Evolutionary conservation across 2,113 vertebrate genomes (phyloP).

Genomic region (Eulemur macaco): DNA sequence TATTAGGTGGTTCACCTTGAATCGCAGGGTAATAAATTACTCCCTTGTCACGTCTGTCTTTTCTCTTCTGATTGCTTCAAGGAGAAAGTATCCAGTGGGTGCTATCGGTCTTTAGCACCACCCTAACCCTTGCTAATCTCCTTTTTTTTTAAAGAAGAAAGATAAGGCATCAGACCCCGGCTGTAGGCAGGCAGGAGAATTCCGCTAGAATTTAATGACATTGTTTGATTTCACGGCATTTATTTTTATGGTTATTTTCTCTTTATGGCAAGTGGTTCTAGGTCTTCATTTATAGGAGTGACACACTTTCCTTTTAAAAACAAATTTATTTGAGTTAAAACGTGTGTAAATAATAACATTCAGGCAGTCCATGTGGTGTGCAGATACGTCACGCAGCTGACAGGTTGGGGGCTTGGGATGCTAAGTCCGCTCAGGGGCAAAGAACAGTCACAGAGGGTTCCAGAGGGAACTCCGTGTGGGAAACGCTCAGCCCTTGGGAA

Average conservation of each 20-base stretch:
- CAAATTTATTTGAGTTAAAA: constrained; percentile 65
- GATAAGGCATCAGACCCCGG: background rate
- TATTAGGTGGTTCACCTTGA: constrained; percentile 4
- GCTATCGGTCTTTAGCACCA: background rate
- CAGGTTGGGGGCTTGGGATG: background rate
- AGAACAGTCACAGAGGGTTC: background rate
- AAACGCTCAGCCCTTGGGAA: background rate
- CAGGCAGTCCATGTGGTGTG: background rate
- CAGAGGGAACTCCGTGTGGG: background rate
- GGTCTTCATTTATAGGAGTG: constrained; percentile 63
- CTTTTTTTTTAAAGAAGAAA: background rate
- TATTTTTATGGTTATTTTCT: constrained; percentile 74
- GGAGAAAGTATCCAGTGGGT: background rate
- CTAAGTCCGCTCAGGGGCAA: background rate
- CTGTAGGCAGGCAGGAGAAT: constrained; percentile 1
- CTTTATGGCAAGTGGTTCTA: constrained; percentile 74
- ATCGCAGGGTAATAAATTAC: background rate
- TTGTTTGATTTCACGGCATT: constrained; percentile 73
- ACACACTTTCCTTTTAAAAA: constrained; percentile 69
- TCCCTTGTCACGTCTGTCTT: background rate
- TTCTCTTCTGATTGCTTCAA: background rate
- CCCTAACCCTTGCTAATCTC: background rate
- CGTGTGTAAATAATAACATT: constrained; percentile 24
- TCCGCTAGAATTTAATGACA: constrained; percentile 55
- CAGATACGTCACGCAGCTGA: background rate